Base-by-base conservation (phyloP, 2,888 invertebrate species). In the Sarcophaga variegata region DNA sequence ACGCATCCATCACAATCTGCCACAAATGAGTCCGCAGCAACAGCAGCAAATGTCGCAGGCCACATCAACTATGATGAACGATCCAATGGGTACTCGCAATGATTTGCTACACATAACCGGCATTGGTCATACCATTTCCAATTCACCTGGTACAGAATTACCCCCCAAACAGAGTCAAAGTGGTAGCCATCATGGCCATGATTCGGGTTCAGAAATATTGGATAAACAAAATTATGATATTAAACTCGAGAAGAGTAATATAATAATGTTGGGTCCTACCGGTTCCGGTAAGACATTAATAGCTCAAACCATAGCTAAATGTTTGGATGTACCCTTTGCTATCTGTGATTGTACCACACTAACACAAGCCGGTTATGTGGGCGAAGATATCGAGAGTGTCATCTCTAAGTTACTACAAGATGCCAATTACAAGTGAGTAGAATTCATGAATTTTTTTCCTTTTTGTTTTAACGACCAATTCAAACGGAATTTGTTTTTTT, bases 311-410 rank as follows among this genome's bases (percentile, higher is more conserved):
- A 97, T 99, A 92, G 99, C 99, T 70, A 97, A 97, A 91, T 99
- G 99, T 93, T 94, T 99, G 90, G 99, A 99, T 94, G 99, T 99
- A 88, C 99, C 99, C 81, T 99, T 99, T 94, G 99, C 99, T 49
- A 99, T 99, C 92, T 99, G 99, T 94, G 99, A 99, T 94, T 99
- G 99, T 94, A 98, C 98, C 37, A 98, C 98, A 14, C 94, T 98
- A 60, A 98, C 98, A 14, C 98, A 98, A 94, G 98, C 98, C 37
- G 98, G 99, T 60, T 99, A 99, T 93, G 99, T 99, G 10, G 99
- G 99, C n/a, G 99, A 99, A 94, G 99, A 99, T 93, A 99, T 99
- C 91, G 99, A 99, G 94, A 98, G 98, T 92, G 99, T 99, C 77
- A 98, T 99, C 91, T 98, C 98, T 47, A 99, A 99, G 93, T 94